These are phyloP conservation scores for Myoxocephalus aenaeus DNA, from an alignment of 2,797 vertebrate genomes.

Conservation along the genomic window DNA sequence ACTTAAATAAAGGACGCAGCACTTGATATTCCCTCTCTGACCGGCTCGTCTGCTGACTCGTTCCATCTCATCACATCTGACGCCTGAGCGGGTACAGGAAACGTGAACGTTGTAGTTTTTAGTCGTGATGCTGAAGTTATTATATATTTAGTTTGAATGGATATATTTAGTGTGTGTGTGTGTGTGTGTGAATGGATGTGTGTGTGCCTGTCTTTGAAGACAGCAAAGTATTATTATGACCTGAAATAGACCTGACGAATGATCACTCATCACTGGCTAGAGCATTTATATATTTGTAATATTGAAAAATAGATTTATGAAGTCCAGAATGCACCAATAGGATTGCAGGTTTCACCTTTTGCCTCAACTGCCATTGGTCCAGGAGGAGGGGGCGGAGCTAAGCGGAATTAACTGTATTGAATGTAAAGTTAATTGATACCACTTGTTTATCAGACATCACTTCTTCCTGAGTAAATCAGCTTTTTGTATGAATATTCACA, in stretches of 20 bases:
- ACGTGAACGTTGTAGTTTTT: constrained; percentile 39
- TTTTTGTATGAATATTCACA: constrained; percentile 76
- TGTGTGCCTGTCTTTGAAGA: constrained; percentile 31
- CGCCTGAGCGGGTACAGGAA: constrained; percentile 3
- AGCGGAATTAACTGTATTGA: constrained; percentile 80
- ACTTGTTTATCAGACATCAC: constrained; percentile 68
- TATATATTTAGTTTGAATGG: constrained; percentile 34
- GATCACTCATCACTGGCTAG: constrained; percentile 72
- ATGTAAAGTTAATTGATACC: constrained; percentile 81
- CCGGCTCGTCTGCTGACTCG: not conserved
- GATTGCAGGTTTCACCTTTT: constrained; percentile 54
- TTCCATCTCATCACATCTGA: constrained; percentile 48
- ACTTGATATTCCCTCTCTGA: constrained; percentile 32
- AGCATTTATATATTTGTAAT: constrained; percentile 79
- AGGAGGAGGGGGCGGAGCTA: constrained; percentile 41
- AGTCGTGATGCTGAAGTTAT: constrained; percentile 42
- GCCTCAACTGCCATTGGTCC: constrained; percentile 55
- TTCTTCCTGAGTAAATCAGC: constrained; percentile 56
- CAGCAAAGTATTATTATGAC: constrained; percentile 70
- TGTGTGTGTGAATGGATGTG: not conserved
- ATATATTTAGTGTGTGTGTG: constrained; percentile 4
- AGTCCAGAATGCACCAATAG: constrained; percentile 73
- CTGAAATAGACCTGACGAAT: constrained; percentile 74
- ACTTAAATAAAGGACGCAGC: constrained; percentile 39
- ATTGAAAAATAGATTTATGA: constrained; percentile 74